phyloP scores from a whole-genome alignment of 2,113 vertebrate species.

The Bombycilla garrulus region DNA sequence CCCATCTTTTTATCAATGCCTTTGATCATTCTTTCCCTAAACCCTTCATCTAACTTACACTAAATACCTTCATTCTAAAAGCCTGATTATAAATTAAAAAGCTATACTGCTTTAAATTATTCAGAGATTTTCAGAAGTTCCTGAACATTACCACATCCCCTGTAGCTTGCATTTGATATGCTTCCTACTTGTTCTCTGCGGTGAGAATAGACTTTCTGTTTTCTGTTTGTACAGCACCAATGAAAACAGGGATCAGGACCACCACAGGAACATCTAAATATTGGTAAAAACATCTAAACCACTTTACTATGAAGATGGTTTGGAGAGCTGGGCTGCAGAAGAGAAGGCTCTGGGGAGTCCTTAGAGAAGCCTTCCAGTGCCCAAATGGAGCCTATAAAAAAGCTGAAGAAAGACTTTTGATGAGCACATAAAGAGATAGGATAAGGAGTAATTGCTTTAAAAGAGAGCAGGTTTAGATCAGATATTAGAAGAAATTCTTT shows the following conservation, averaged over 20 bases:
- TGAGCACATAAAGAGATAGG: not conserved
- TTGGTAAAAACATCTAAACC: not conserved
- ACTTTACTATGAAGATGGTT: not conserved
- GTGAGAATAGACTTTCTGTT: not conserved
- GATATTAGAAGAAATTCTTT: not conserved
- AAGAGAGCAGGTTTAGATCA: not conserved
- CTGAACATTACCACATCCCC: not conserved
- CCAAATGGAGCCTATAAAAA: not conserved
- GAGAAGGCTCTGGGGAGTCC: not conserved
- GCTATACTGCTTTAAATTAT: not conserved
- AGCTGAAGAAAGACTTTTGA: not conserved
- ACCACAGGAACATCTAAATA: not conserved
- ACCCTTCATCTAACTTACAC: not conserved
- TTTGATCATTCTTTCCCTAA: not conserved
- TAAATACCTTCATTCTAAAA: not conserved
- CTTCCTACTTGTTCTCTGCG: not conserved
- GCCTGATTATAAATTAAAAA: not conserved
- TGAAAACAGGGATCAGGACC: not conserved
- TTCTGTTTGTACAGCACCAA: not conserved
- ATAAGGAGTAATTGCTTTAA: not conserved
- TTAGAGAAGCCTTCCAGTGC: not conserved
- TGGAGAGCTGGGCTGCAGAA: not conserved
- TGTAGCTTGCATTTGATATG: not conserved
- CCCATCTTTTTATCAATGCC: not conserved
- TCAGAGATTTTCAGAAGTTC: not conserved